Conservation (phyloP, 2,888 invertebrate species). For the Dasypogon diadema region DNA sequence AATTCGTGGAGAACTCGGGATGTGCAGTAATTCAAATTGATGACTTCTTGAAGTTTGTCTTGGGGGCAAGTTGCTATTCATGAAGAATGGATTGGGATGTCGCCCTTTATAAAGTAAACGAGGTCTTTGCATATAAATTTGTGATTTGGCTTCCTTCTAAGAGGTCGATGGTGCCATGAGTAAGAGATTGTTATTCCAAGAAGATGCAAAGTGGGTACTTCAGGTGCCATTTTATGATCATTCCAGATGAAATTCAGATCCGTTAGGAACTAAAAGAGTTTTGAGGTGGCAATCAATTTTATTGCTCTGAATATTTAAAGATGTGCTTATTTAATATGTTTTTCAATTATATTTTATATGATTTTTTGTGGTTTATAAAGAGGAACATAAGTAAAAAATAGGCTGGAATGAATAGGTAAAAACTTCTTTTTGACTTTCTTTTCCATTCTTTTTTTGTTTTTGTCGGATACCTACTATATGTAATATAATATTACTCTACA, state of each 20-base stretch:
- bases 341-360: no score
- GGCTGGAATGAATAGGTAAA: no score
- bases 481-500: no score
- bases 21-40: constrained; percentile 50
- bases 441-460: no score
- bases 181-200: constrained; percentile 37
- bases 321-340: no score
- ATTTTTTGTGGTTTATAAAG: no score
- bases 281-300: constrained; percentile 28
- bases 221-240: constrained; percentile 42
- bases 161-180: constrained; percentile 33
- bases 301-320: not conserved
- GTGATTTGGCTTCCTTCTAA: constrained; percentile 38
- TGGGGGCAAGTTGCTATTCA: constrained; percentile 18
- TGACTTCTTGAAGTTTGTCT: constrained; percentile 45
- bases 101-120: constrained; percentile 46
- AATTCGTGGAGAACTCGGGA: constrained; percentile 44
- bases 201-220: constrained; percentile 45
- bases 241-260: constrained; percentile 8
- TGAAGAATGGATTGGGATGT: constrained; percentile 47
- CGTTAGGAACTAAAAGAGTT: not conserved
- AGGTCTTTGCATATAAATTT: constrained; percentile 46
- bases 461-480: no score
- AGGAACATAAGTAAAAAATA: no score
- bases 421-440: no score